Evolutionary conservation across 2,113 vertebrate genomes (phyloP), one percentile per base, ranked within the genome.

Genomic region (Dasyornis broadbenti): DNA sequence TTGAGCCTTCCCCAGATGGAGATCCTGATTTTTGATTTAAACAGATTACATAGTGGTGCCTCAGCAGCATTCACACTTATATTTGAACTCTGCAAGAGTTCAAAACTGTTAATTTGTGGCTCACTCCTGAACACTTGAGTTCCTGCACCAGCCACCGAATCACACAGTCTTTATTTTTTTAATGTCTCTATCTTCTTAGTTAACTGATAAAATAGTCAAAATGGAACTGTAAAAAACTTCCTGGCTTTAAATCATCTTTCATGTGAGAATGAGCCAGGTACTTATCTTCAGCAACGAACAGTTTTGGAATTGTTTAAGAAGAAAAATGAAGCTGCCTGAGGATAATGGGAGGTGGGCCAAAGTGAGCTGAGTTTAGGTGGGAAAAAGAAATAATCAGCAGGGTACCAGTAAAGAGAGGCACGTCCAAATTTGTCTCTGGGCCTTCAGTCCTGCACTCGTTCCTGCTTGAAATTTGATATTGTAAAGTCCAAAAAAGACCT

Each of bases 321-420:
- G 66, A 77, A 91, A 94, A 73, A 80, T 70, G 59, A 70, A 77
- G 39, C 54, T 77, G 85, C 93, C 90, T 0, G 31, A 88, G 94
- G 92, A 91, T 54, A 94, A 53, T 71, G 64, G 89, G 94, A 93
- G 28, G n/a, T 59, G 49, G 94, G 92, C 91, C 96, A 97, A 92
- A 83, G 31, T 39, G 94, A 94, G 79, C 26, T 44, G 70, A 82
- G 31, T 82, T 95, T 50, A 93, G 90, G n/a, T 90, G 92, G 92
- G 85, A 96, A 94, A 91, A 37, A 95, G 60, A 91, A 94, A 85
- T 87, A 87, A 90, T 50, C 80, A 93, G 52, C 37, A 86, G 85
- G 71, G 88, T 95, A 95, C 75, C 47, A 91, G 64, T 88, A 83
- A 33, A 49, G 40, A 93, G 39, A 94, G 65, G 56, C 71, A 88